Percentiles rank a stretch among this genome's conserved stretches.
phyloP scores from a whole-genome alignment of 2,888 invertebrate species.

The Meliscaeva auricollis region DNA sequence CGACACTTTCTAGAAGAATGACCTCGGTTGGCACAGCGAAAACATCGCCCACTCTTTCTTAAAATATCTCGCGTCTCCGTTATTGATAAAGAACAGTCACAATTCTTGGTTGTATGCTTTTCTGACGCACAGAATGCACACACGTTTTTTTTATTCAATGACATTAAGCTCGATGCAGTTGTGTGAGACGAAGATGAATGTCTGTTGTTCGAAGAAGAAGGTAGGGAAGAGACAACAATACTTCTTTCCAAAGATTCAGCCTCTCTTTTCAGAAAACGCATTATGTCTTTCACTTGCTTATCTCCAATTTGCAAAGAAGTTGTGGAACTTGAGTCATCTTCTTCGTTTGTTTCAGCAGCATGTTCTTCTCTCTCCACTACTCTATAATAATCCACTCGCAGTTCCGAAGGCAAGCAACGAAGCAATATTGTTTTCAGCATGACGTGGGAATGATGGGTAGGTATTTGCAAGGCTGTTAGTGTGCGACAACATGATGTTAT shows the following conservation, averaged over 20 bases:
- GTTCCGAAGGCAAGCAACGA: constrained; percentile 24
- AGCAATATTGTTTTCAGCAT: constrained; percentile 44
- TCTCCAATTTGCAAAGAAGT: constrained; percentile 26
- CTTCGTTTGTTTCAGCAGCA: constrained; percentile 1
- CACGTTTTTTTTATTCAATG: constrained; percentile 12
- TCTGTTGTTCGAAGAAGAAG: background rate
- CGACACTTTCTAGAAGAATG: constrained; percentile 44
- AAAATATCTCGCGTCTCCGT: constrained; percentile 42
- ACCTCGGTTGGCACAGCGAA: constrained; percentile 35
- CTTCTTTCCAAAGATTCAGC: constrained; percentile 46
- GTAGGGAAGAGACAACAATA: constrained; percentile 11
- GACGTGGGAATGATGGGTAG: constrained; percentile 25
- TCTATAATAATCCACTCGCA: constrained; percentile 30
- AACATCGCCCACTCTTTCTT: constrained; percentile 42
- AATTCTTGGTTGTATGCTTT: constrained; percentile 30
- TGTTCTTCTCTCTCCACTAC: constrained; percentile 24
- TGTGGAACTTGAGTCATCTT: constrained; percentile 1
- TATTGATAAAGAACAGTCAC: constrained; percentile 28
- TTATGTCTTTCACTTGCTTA: constrained; percentile 31
- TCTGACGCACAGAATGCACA: constrained; percentile 29
- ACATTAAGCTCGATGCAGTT: constrained; percentile 33
- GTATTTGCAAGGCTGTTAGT: constrained; percentile 36
- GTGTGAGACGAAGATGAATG: constrained; percentile 31
- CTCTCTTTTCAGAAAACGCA: constrained; percentile 39
- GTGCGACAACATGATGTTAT: constrained; percentile 34